Evolutionary conservation across 1,140 invertebrate genomes (phyloP).

Genomic region (Drosophila tristis): DNA sequence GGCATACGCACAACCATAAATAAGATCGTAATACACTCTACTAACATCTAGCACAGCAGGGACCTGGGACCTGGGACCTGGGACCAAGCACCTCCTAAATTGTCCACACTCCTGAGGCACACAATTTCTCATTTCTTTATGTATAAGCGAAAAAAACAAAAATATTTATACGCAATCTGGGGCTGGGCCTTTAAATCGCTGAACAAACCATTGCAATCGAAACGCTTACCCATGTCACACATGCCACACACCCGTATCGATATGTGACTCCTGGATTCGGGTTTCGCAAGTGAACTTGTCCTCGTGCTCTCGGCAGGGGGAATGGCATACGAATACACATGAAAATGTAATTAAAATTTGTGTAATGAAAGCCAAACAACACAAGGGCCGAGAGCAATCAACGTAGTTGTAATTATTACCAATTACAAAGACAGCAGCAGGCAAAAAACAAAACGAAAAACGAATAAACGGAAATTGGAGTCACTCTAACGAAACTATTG

Average conservation of each 20-base stretch:
- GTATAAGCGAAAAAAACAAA: no score
- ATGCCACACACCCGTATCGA: no score
- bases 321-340: not conserved
- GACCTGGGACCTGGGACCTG: not conserved
- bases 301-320: not conserved
- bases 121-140: no score
- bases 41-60: constrained; percentile 3
- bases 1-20: constrained; percentile 2
- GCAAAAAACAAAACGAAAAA: not conserved
- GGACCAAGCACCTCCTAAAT: not conserved
- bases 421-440: constrained; percentile 28
- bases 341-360: constrained; percentile 44
- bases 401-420: constrained; percentile 28
- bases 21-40: constrained; percentile 10
- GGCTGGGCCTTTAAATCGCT: no score
- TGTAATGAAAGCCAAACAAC: constrained; percentile 51
- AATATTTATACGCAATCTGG: no score
- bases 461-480: constrained; percentile 21
- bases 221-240: no score
- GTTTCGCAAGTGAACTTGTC: constrained; percentile 3
- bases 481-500: constrained; percentile 20
- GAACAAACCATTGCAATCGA: no score
- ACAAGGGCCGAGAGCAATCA: not conserved
- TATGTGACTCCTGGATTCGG: not conserved
- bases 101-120: not conserved